Conservation (phyloP, 2,113 vertebrate genomes). For the Strigops habroptila region DNA sequence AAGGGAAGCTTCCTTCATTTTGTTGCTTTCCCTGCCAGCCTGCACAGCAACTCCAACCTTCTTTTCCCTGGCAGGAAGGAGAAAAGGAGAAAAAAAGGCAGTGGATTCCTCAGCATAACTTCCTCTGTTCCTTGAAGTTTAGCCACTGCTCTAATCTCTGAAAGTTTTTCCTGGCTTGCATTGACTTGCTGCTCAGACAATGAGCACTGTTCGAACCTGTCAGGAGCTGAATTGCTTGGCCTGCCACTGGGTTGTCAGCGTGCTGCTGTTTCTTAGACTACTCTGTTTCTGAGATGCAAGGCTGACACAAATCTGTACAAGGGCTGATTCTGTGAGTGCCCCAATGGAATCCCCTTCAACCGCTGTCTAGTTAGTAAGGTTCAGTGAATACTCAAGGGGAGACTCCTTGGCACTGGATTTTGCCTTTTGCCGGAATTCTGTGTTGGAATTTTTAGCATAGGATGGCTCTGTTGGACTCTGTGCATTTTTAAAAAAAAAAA, state of each 20-base stretch:
- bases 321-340: constrained; percentile 9
- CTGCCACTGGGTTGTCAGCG: not conserved
- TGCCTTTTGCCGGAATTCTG: constrained; percentile 12
- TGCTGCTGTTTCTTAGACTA: not conserved
- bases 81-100: not conserved
- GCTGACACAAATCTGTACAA: constrained; percentile 16
- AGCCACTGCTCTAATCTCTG: constrained; percentile 9
- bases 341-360: constrained; percentile 9
- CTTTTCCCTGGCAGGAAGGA: constrained; percentile 7
- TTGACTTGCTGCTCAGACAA: constrained; percentile 27
- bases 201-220: constrained; percentile 35
- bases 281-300: not conserved
- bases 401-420: constrained; percentile 8
- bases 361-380: not conserved
- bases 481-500: not conserved
- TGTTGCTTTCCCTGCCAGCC: not conserved
- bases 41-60: not conserved
- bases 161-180: constrained; percentile 33
- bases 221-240: not conserved
- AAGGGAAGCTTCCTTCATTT: not conserved
- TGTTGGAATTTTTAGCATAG: not conserved
- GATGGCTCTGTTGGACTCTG: not conserved
- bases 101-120: not conserved
- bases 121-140: constrained; percentile 35
- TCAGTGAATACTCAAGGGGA: not conserved